Evolutionary conservation across 1,140 invertebrate genomes (phyloP), one percentile per base, ranked within the genome.

Genomic region (Aleiodes sp.): DNA sequence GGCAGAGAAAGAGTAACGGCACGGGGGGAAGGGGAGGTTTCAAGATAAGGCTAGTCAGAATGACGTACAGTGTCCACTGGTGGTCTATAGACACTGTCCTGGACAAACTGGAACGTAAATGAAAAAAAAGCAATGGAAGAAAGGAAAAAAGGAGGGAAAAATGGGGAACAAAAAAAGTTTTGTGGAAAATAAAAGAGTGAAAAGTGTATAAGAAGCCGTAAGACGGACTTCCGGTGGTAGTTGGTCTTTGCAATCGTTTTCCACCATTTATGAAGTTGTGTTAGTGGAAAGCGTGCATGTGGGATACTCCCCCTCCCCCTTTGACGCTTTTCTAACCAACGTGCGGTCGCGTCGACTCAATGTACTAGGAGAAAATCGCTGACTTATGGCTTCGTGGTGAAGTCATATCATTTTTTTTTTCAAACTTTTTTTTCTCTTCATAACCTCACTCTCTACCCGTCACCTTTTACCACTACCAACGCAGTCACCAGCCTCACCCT

Each of bases 311-410:
- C 43, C 43, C 37, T n/a, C 10, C 37, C 12, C n/a, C 43, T 65
- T 56, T 57, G 37, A 14, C 43, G 21, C 19, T 21, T 21, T 21
- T 21, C 43, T 46, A 46, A 46, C 65, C 65, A 57, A 57, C 52
- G 52, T 29, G 52, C 59, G 68, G 67, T 37, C 61, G 62, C 64
- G 35, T 64, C 62, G 72, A 71, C 66, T 74, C 72, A 75, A 75
- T 75, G 73, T 75, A 73, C 65, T 65, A 64, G 12, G 68, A 75
- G 61, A 68, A 75, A 75, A 75, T 75, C 68, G 73, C 73, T 75
- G 73, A 75, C 73, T 75, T 75, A 75, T 75, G 73, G 64, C 63
- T 68, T 69, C 43, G 69, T 57, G 72, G 72, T 70, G 31, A 57
- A 74, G 66, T 74, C 72, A 74, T 71, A 74, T 67, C 60, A n/a